Evolutionary conservation across 1,140 invertebrate genomes (phyloP), one percentile per base, ranked within the genome.

Genomic region (Drosophila auraria): DNA sequence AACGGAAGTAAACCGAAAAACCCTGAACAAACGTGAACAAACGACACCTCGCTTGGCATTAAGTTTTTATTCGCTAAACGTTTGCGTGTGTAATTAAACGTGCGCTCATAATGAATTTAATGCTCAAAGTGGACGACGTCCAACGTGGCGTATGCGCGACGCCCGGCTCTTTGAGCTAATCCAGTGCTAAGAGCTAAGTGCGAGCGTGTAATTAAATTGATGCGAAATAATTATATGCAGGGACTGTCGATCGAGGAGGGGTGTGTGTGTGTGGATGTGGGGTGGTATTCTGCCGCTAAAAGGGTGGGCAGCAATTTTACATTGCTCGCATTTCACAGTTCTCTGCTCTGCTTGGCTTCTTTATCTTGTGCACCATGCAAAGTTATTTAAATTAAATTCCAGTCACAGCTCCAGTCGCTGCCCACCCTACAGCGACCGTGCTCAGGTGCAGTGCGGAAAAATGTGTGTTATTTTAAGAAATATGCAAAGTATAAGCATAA

Each of bases 341-440:
- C 66, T 59, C 51, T 59, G 56, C 47, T 44, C 27, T 47, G 17
- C 27, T 44, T 36, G 49, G 60, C 62, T 75, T 57, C 63, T 66
- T 71, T 58, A 57, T 51, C 54, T 81, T 45, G 54, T 50, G 44
- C 27, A 45, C 74, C 49, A 80, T 71, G 75, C 66, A 76, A 82
- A 89, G 86, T 80, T 91, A 90, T 89, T 89, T 89, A 89, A 89
- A 86, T 90, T 90, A 89, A 89, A 89, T 89, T 89, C 86, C 86
- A 77, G 38, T 60, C 68, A 73, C 80, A 64, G 60, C 66, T 47
- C 59, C 68, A 58, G 58, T 50, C 57, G 56, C 42, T 60, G 44
- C 44, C 74, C 36, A 50, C 27, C 23, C 65, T 40, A 11, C 36
- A 23, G 30, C 42, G 17, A 9, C 33, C 25, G 20, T 36, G 33